Percentiles rank a stretch among this genome's conserved stretches.
Evolutionary conservation across 1,140 invertebrate genomes (phyloP).

Genomic region (Cephus cinctus): DNA sequence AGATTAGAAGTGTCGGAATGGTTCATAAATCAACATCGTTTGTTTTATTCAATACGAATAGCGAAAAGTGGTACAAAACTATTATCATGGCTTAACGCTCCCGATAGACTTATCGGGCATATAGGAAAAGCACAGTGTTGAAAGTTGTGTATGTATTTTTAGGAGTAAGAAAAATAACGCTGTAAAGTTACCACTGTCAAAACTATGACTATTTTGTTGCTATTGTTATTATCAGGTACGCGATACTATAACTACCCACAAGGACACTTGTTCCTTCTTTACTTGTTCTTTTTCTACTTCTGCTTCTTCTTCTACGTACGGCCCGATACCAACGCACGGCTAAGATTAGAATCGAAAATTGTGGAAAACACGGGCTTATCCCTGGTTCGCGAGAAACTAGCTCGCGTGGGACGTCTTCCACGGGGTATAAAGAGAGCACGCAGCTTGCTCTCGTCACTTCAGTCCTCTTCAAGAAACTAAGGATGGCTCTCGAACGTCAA

Average conservation of each 20-base stretch:
- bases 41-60: too few species aligned
- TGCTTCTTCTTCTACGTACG: neutral
- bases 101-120: too few species aligned
- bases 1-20: too few species aligned
- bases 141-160: too few species aligned
- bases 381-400: neutral
- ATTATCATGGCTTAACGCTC: too few species aligned
- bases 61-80: too few species aligned
- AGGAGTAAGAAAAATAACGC: too few species aligned
- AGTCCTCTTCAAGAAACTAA: conserved; percentile 54
- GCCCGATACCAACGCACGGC: conserved; percentile 32
- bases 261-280: conserved; percentile 21
- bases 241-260: neutral
- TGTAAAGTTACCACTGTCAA: too few species aligned
- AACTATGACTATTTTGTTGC: conserved; percentile 1
- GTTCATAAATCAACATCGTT: too few species aligned
- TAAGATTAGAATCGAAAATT: conserved; percentile 49
- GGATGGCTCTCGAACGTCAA: conserved; percentile 78
- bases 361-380: conserved; percentile 30
- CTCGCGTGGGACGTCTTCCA: neutral
- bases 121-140: too few species aligned
- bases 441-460: conserved; percentile 34
- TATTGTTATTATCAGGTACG: conserved; percentile 1
- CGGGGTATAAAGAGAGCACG: conserved; percentile 4
- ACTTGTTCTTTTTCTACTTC: conserved; percentile 7